phyloP scores from a whole-genome alignment of 2,888 invertebrate genomes.

The Macrosiphum euphorbiae region DNA sequence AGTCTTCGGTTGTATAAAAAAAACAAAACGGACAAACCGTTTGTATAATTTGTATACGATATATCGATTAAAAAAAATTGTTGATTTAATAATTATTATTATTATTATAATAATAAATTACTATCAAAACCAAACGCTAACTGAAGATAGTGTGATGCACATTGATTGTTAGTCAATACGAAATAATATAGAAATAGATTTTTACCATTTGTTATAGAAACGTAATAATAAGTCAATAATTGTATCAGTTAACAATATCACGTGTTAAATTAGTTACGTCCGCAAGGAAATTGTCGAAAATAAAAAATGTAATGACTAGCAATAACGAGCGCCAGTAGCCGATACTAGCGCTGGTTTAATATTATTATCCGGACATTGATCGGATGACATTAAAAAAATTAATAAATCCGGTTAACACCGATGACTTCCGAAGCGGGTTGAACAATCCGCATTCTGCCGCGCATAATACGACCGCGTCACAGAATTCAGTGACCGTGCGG shows the following conservation, averaged over 20 bases:
- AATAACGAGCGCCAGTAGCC: neutral
- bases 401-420: neutral
- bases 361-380: neutral
- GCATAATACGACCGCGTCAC: neutral
- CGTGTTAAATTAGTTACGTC: neutral
- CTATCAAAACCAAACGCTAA: neutral
- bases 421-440: neutral
- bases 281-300: neutral
- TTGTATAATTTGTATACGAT: neutral
- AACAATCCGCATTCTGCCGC: neutral
- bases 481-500: neutral
- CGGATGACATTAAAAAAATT: neutral
- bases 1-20: neutral
- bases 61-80: neutral
- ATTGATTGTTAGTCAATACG: neutral
- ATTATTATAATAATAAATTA: neutral
- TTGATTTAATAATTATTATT: neutral
- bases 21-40: neutral
- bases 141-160: neutral
- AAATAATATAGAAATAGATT: neutral
- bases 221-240: neutral
- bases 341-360: neutral
- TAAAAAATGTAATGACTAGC: neutral
- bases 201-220: neutral
- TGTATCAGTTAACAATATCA: neutral